These are phyloP conservation scores for Oryzaephilus surinamensis DNA, from an alignment of 1,140 invertebrate genomes.

Conservation along the genomic window DNA sequence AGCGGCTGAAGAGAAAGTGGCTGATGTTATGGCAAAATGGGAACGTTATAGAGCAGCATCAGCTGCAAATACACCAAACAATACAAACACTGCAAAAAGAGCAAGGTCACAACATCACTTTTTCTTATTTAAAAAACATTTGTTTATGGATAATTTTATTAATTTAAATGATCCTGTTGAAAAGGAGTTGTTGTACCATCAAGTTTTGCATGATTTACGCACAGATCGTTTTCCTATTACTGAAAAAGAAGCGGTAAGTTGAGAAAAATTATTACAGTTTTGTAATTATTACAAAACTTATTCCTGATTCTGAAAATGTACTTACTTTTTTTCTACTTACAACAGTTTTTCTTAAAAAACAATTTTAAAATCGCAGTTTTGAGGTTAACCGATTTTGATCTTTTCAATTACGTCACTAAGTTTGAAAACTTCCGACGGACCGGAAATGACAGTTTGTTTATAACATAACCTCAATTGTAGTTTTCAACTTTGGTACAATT, in stretches of 20 bases:
- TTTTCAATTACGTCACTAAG: too few relatives aligned
- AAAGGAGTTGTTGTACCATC: slow-evolving; percentile 93
- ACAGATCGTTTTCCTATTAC: slow-evolving; percentile 85
- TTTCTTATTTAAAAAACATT: slow-evolving; percentile 84
- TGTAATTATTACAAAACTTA: too few relatives aligned
- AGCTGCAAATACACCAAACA: slow-evolving; percentile 37
- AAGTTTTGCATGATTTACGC: slow-evolving; percentile 80
- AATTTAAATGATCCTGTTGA: slow-evolving; percentile 81
- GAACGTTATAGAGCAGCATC: slow-evolving; percentile 65
- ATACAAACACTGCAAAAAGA: slow-evolving; percentile 36
- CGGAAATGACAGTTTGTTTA: too few relatives aligned
- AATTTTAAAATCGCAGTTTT: too few relatives aligned
- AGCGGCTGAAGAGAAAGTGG: slow-evolving; percentile 74
- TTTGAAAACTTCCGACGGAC: too few relatives aligned
- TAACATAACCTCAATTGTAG: too few relatives aligned
- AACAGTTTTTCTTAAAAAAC: too few relatives aligned
- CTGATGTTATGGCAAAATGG: slow-evolving; percentile 93
- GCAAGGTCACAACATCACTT: slow-evolving; percentile 45
- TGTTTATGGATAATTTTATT: slow-evolving; percentile 79
- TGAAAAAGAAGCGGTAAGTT: slow-evolving; percentile 81
- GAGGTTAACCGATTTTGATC: too few relatives aligned
- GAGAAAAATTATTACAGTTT: not conserved
- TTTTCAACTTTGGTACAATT: too few relatives aligned
- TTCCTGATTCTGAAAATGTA: too few relatives aligned
- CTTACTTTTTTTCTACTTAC: too few relatives aligned